Conservation (phyloP, 1,140 invertebrate species). For the Dendrolimus punctatus region DNA sequence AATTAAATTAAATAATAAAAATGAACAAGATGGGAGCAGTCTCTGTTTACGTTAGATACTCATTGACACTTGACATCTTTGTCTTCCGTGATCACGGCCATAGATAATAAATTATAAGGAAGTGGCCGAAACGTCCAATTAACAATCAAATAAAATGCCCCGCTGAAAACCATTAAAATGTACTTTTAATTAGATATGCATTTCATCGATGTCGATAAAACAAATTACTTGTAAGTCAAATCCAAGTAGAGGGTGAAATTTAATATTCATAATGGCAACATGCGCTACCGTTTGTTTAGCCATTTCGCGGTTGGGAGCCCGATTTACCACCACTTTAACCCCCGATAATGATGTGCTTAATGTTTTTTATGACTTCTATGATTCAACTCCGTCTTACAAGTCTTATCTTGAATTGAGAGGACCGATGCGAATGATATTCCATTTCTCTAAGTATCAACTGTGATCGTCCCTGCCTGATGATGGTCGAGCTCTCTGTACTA, state of each 20-base stretch:
- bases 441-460: too few species aligned
- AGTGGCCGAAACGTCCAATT: neutral
- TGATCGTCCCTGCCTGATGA: too few species aligned
- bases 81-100: too few species aligned
- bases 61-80: too few species aligned
- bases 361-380: neutral
- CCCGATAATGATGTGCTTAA: neutral
- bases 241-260: conserved; percentile 25
- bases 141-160: neutral
- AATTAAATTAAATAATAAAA: too few species aligned
- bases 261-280: conserved; percentile 31
- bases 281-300: conserved; percentile 16
- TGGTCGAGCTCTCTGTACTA: too few species aligned
- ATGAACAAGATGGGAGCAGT: too few species aligned
- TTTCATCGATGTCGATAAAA: conserved; percentile 14
- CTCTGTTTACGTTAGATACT: too few species aligned
- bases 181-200: neutral
- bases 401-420: too few species aligned
- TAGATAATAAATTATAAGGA: neutral
- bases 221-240: neutral
- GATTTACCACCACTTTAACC: neutral
- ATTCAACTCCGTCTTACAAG: neutral
- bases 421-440: too few species aligned
- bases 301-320: conserved; percentile 16
- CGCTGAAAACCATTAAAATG: neutral